Conservation (phyloP, 2,888 invertebrate genomes). For the Phyto melanocephala region DNA sequence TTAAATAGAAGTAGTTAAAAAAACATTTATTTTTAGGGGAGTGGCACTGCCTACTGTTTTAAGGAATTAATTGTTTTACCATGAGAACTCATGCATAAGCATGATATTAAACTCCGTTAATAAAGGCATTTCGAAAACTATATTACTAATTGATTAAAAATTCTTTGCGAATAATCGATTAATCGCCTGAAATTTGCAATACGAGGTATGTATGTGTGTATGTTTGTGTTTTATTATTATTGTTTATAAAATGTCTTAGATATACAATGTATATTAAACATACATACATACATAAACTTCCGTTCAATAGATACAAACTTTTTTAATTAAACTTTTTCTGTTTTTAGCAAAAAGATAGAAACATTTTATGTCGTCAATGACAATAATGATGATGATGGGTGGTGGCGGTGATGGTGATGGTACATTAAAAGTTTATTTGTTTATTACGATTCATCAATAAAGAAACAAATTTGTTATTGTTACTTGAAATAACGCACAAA, state of each 20-base stretch:
- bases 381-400: not conserved
- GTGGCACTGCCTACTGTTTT: no score
- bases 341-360: slow-evolving; percentile 1
- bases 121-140: no score
- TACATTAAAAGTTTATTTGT: slow-evolving; percentile 46
- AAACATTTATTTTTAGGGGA: no score
- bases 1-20: no score
- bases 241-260: not conserved
- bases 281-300: no score
- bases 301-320: not conserved
- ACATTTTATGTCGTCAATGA: not conserved
- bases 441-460: slow-evolving; percentile 58
- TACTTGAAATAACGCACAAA: slow-evolving; percentile 3
- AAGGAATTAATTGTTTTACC: no score
- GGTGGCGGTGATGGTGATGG: not conserved
- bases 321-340: slow-evolving; percentile 59
- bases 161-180: not conserved
- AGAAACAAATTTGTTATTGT: slow-evolving; percentile 45
- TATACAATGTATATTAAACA: no score
- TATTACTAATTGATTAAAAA: not conserved
- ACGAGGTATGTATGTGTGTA: no score
- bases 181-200: not conserved
- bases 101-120: no score
- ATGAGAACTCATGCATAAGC: no score
- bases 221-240: not conserved